A percentile compares a stretch with the other conserved stretches of the same genome.
Conservation (phyloP, 2,113 vertebrate genomes). For the Lophochroa leadbeateri region DNA sequence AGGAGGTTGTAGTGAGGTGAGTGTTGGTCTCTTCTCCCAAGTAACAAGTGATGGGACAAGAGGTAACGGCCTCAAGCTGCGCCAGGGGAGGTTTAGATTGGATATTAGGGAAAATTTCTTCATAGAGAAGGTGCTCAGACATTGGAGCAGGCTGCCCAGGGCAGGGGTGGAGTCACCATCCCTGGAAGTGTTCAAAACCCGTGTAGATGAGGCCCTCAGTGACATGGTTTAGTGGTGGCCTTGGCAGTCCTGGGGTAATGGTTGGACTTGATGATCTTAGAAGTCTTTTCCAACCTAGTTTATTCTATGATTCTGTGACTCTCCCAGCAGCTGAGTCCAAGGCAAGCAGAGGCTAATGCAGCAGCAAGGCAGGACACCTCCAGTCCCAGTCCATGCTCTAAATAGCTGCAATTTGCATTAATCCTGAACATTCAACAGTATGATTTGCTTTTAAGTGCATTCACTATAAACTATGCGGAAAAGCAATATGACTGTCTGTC, state of each 20-base stretch:
- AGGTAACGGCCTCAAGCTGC: neutral
- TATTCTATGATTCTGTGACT: neutral
- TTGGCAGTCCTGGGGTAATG: neutral
- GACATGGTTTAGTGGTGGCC: neutral
- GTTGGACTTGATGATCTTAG: neutral
- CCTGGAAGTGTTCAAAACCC: neutral
- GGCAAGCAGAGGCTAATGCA: neutral
- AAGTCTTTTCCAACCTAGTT: neutral
- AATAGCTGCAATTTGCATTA: neutral
- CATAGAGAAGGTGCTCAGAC: neutral
- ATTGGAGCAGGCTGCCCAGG: neutral
- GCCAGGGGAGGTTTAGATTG: neutral
- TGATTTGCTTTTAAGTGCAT: neutral
- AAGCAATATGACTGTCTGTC: neutral
- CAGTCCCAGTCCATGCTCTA: neutral
- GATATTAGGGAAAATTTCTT: neutral
- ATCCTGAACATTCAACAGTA: neutral
- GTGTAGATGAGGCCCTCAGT: neutral
- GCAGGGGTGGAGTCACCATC: neutral
- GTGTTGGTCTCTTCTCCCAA: neutral
- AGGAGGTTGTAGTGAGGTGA: neutral
- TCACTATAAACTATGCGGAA: constrained; percentile 8
- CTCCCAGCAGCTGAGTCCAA: neutral
- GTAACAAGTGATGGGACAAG: neutral
- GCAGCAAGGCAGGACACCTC: neutral